Conservation (phyloP, 2,797 vertebrate species). For the Xiphophorus birchmanni region DNA sequence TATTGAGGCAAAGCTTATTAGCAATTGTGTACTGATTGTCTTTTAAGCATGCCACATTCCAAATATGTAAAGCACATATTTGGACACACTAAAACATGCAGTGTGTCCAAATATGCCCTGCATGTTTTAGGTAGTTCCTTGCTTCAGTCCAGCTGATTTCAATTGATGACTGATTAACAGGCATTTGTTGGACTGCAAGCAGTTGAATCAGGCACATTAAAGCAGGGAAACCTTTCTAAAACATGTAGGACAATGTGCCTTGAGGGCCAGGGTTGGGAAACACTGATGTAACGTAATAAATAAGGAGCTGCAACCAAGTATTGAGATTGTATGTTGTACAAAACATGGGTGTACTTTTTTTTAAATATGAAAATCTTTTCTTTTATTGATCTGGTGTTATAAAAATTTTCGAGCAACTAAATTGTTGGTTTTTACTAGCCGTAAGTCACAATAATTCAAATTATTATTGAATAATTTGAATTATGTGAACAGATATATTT, state of each 20-base stretch:
- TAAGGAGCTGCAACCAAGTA: neutral
- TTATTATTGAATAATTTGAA: no score
- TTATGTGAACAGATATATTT: no score
- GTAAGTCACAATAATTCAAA: neutral
- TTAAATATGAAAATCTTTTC: neutral
- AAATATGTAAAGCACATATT: neutral
- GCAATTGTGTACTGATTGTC: neutral
- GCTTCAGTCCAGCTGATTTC: no score
- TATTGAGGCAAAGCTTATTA: neutral
- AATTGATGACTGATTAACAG: no score
- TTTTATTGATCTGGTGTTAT: neutral
- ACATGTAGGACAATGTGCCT: no score
- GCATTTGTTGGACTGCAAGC: no score
- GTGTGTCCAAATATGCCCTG: no score
- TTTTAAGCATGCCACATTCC: neutral
- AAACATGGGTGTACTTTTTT: neutral
- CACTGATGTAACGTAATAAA: neutral
- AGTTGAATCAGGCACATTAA: no score
- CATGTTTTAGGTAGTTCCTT: no score
- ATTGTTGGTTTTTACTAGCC: neutral
- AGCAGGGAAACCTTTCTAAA: no score
- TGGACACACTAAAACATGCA: no score
- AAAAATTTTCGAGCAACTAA: neutral
- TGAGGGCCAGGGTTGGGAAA: no score
- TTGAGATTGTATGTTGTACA: neutral